These are phyloP conservation scores for Myocastor coypus DNA, from an alignment of 2,113 vertebrate genomes.

Conservation along the genomic window DNA sequence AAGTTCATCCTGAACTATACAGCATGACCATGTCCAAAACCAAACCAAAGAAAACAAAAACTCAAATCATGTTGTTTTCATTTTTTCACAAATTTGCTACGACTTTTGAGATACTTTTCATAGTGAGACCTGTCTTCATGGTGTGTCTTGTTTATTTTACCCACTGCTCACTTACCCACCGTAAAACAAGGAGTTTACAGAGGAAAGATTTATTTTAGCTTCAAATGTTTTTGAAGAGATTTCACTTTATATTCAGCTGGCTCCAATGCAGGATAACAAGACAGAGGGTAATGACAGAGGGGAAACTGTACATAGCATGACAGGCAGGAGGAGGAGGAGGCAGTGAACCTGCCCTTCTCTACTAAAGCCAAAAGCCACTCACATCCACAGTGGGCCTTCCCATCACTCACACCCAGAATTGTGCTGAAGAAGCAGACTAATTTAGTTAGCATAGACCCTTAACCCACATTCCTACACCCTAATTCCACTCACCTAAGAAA, in stretches of 20 bases:
- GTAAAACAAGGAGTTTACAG: background rate
- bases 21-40: background rate
- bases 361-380: background rate
- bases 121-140: background rate
- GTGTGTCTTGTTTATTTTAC: background rate
- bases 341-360: background rate
- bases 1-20: background rate
- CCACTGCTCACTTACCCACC: no score
- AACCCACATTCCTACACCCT: background rate
- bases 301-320: background rate
- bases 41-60: background rate
- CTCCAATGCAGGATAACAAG: background rate
- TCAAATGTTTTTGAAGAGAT: background rate
- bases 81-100: background rate
- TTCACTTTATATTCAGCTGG: background rate
- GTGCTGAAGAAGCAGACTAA: background rate
- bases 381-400: no score
- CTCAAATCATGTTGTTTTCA: background rate
- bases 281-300: background rate
- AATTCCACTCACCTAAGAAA: background rate
- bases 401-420: background rate
- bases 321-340: background rate
- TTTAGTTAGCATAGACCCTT: background rate
- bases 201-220: background rate
- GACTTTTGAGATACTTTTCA: background rate